phyloP scores from a whole-genome alignment of 2,888 invertebrate species.

The Pyrocoelia pectoralis region DNA sequence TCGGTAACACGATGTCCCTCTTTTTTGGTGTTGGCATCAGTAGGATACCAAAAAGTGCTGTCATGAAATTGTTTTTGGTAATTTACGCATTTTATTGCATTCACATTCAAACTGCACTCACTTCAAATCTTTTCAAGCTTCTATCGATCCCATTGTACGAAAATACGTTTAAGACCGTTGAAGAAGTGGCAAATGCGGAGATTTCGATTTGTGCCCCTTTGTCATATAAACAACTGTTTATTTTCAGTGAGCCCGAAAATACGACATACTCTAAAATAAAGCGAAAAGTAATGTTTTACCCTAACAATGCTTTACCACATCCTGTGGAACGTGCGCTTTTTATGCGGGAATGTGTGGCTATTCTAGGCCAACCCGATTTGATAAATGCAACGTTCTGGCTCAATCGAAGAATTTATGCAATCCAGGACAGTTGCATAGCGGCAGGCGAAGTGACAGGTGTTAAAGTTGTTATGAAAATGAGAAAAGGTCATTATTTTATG shows the following conservation, averaged over 20 bases:
- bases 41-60: not conserved
- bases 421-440: no score
- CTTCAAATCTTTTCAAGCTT: not conserved
- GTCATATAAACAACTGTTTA: not conserved
- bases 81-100: not conserved
- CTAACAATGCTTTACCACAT: no score
- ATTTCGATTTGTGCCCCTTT: not conserved
- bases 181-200: not conserved
- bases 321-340: no score
- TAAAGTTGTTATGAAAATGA: no score
- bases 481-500: no score
- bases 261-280: not conserved
- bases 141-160: not conserved
- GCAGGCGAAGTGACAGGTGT: no score
- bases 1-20: no score
- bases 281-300: not conserved
- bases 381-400: no score
- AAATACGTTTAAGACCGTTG: not conserved
- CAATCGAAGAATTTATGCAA: no score
- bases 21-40: not conserved
- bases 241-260: not conserved
- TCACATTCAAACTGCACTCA: not conserved
- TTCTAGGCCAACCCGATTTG: no score
- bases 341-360: no score
- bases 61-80: not conserved